Conservation (phyloP, 1,140 invertebrate genomes). For the Macrobrachium rosenbergii region DNA sequence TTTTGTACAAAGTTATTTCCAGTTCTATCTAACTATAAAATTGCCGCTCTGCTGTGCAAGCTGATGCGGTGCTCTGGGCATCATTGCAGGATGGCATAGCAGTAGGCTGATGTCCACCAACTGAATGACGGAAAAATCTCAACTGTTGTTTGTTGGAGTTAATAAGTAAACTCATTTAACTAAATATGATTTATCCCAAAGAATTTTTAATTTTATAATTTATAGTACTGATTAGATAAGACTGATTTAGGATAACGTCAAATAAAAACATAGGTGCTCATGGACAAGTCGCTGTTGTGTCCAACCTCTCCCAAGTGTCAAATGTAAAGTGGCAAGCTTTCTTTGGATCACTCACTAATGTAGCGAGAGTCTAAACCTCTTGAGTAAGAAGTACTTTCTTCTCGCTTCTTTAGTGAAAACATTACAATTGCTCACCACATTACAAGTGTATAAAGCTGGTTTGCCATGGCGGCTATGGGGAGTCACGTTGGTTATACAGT, state of each 20-base stretch:
- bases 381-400: not conserved
- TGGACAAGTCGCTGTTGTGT: slow-evolving; percentile 59
- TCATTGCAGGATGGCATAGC: slow-evolving; percentile 47
- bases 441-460: slow-evolving; percentile 57
- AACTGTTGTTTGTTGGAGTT: no score
- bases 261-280: slow-evolving; percentile 42
- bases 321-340: slow-evolving; percentile 49
- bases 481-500: slow-evolving; percentile 51
- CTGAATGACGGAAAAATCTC: not conserved
- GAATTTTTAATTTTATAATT: slow-evolving; percentile 37
- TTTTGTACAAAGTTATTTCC: slow-evolving; percentile 52
- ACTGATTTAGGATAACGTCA: slow-evolving; percentile 12
- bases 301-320: slow-evolving; percentile 55
- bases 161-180: not conserved
- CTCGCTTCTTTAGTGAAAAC: not conserved
- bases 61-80: slow-evolving; percentile 37
- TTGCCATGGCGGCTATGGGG: slow-evolving; percentile 66
- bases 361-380: not conserved
- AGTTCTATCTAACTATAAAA: slow-evolving; percentile 21
- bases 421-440: slow-evolving; percentile 29
- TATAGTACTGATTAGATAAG: slow-evolving; percentile 33
- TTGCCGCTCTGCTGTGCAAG: slow-evolving; percentile 29
- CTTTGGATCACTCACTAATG: not conserved
- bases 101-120: slow-evolving; percentile 43
- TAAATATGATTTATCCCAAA: slow-evolving; percentile 47